A percentile compares a stretch with the other conserved stretches of the same genome.
phyloP scores from a whole-genome alignment of 2,797 vertebrate genomes.

The Notoglanidium macrostoma region DNA sequence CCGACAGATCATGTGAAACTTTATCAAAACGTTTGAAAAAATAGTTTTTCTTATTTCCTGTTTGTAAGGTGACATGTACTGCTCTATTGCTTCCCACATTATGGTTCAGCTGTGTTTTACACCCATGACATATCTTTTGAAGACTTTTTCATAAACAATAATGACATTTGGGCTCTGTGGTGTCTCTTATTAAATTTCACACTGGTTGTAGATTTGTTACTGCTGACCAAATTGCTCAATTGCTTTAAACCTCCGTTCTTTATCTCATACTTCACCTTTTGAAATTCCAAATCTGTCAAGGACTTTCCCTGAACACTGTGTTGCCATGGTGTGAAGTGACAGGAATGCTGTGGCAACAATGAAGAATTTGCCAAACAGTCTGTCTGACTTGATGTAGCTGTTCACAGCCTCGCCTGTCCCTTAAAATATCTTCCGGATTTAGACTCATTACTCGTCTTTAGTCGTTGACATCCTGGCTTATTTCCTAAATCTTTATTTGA shows the following conservation, averaged over 20 bases:
- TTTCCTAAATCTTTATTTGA: neutral
- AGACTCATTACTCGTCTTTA: neutral
- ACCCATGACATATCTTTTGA: constrained; percentile 30
- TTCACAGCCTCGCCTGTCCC: no score
- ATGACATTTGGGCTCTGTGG: constrained; percentile 17
- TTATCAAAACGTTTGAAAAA: neutral
- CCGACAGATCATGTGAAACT: neutral
- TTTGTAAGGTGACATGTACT: neutral
- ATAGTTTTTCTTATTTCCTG: neutral
- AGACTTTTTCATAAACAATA: constrained; percentile 26
- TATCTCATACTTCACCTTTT: neutral
- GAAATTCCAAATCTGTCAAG: neutral
- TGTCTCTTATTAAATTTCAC: constrained; percentile 38
- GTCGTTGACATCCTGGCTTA: neutral
- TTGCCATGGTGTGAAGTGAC: neutral
- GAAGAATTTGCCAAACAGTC: neutral
- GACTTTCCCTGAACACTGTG: neutral
- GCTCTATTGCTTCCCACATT: constrained; percentile 24
- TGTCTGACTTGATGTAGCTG: neutral
- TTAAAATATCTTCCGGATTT: neutral
- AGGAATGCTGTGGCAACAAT: neutral
- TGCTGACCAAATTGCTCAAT: constrained; percentile 26
- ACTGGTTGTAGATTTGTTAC: constrained; percentile 25
- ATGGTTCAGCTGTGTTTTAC: constrained; percentile 1
- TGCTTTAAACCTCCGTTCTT: neutral